These are phyloP conservation scores for Macroglossus sobrinus DNA, from an alignment of 2,113 vertebrate species.

Conservation along the genomic window DNA sequence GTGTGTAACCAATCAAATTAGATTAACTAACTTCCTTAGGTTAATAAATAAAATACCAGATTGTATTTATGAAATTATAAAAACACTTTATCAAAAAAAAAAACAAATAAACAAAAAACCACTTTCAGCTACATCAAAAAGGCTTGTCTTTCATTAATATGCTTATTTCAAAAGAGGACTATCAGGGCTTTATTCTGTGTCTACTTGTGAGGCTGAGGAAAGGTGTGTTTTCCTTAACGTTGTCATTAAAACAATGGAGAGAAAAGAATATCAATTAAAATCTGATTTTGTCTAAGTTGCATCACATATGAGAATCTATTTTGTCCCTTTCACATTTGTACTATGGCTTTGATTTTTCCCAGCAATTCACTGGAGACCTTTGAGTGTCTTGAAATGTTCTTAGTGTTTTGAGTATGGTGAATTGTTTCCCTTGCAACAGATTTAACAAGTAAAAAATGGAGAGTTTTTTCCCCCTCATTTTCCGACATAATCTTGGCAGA, in stretches of 20 bases:
- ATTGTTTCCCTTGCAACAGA: slow-evolving; percentile 15
- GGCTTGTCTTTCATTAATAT: background rate
- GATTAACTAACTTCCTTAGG: background rate
- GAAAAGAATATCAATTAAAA: background rate
- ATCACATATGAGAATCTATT: background rate
- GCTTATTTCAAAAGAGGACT: background rate
- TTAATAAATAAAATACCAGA: background rate
- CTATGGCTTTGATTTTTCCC: background rate
- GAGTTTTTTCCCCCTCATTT: background rate
- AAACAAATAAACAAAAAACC: too few relatives aligned
- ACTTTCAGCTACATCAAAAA: background rate
- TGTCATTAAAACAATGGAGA: background rate
- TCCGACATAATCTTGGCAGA: slow-evolving; percentile 58
- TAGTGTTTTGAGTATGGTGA: slow-evolving; percentile 13
- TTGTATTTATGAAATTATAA: background rate
- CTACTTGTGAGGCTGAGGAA: background rate
- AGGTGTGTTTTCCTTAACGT: background rate
- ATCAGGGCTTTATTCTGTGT: background rate
- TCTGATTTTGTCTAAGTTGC: background rate
- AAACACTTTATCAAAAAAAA: background rate
- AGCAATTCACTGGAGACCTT: background rate
- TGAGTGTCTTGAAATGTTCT: background rate
- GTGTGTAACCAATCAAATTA: background rate
- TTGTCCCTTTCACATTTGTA: background rate
- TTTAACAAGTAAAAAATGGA: slow-evolving; percentile 24